Evolutionary conservation across 2,797 vertebrate species (phyloP).

Genomic region (Rousettus madagascariensis): DNA sequence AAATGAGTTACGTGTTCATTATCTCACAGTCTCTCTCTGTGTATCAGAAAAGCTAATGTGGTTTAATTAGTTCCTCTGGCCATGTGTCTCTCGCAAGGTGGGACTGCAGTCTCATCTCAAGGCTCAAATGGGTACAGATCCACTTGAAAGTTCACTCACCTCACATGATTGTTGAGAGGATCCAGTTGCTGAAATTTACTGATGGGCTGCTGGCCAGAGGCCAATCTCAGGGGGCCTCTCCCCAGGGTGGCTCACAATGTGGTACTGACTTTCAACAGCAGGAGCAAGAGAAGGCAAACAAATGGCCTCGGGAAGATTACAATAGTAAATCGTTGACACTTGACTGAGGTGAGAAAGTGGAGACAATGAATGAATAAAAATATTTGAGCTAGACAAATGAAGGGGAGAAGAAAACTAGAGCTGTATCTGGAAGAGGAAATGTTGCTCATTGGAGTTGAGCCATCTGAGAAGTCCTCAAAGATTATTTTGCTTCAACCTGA

Average conservation of each 20-base stretch:
- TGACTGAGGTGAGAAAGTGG: neutral
- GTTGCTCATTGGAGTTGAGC: neutral
- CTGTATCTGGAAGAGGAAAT: neutral
- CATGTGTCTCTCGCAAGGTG: neutral
- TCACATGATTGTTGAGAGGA: neutral
- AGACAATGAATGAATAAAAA: neutral
- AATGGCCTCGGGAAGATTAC: neutral
- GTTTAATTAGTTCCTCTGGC: neutral
- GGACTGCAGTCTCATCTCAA: neutral
- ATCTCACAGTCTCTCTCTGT: neutral
- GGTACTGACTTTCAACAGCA: neutral
- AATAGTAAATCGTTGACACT: neutral
- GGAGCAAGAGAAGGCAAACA: neutral
- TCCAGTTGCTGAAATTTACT: neutral
- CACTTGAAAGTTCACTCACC: neutral
- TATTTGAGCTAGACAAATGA: neutral
- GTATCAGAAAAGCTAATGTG: neutral
- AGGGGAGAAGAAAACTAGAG: neutral
- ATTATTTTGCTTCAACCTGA: neutral
- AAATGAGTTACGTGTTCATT: neutral
- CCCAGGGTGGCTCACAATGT: rapidly evolving
- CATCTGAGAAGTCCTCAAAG: neutral
- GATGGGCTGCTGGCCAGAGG: neutral
- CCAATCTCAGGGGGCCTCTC: neutral
- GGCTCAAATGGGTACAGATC: rapidly evolving